phyloP scores from a whole-genome alignment of 2,113 vertebrate species.

The Sinocyclocheilus grahami region DNA sequence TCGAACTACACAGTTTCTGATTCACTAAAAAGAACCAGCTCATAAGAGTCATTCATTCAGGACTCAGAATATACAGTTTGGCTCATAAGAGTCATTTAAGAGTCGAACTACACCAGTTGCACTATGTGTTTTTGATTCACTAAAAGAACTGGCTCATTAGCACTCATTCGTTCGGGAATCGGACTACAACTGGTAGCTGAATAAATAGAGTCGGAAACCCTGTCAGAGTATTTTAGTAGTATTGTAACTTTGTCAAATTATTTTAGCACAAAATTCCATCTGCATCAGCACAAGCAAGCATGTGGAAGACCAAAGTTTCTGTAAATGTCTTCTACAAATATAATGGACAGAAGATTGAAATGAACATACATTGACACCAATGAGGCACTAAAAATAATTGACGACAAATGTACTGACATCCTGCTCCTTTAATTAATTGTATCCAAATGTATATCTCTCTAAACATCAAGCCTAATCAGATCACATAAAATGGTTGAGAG shows the following conservation, averaged over 20 bases:
- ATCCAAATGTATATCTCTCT: not conserved
- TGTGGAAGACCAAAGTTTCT: not conserved
- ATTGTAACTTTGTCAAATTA: too few species aligned
- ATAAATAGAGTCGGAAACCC: too few species aligned
- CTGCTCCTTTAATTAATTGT: not conserved
- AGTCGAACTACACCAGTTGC: too few species aligned
- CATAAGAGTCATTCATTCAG: too few species aligned
- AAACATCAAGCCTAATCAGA: slow-evolving; percentile 13
- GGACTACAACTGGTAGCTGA: not conserved
- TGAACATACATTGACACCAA: not conserved
- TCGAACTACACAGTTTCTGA: too few species aligned
- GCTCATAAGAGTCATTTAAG: too few species aligned
- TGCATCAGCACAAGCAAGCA: not conserved
- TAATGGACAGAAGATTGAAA: not conserved
- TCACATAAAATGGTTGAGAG: not conserved
- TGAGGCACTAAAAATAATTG: not conserved
- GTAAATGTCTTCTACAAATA: not conserved
- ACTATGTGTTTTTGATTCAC: too few species aligned
- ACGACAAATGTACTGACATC: not conserved
- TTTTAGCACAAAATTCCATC: not conserved
- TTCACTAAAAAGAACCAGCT: too few species aligned
- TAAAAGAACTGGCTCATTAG: not conserved
- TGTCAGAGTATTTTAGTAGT: too few species aligned
- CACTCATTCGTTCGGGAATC: not conserved
- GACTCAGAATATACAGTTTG: too few species aligned